A percentile compares a stretch with the other conserved stretches of the same genome.
Conservation (phyloP, 2,113 vertebrate species). For the Lagenorhynchus albirostris region DNA sequence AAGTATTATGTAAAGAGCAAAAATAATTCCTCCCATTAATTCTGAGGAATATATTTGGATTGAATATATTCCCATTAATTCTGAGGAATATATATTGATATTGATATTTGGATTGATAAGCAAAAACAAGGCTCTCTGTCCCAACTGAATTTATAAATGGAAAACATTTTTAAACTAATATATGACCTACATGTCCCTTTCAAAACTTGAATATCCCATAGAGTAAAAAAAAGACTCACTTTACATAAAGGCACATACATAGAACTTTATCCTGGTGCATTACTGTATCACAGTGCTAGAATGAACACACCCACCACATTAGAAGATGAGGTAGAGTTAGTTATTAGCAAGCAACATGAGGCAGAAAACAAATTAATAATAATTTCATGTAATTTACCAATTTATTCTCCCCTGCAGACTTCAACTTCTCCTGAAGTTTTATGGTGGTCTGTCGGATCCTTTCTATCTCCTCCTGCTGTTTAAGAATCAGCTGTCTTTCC, state of each 20-base stretch:
- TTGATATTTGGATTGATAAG: not conserved
- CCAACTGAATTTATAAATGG: constrained; percentile 5
- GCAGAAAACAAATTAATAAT: constrained; percentile 20
- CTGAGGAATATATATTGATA: not conserved
- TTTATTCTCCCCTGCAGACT: constrained; percentile 87
- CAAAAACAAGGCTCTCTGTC: constrained; percentile 11
- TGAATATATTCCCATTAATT: not conserved
- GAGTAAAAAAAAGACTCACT: not conserved
- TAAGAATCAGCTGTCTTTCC: constrained; percentile 95
- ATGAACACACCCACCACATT: not conserved
- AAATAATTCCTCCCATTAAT: not conserved
- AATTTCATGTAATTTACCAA: constrained; percentile 79
- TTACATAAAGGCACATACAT: not conserved
- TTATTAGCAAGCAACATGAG: not conserved
- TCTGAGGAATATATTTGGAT: constrained; percentile 12
- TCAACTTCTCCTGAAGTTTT: constrained; percentile 93
- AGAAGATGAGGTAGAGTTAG: not conserved
- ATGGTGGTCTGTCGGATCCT: constrained; percentile 93
- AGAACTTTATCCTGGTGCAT: not conserved
- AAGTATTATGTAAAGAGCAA: not conserved
- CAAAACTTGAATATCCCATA: constrained; percentile 24
- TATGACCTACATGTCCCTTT: not conserved
- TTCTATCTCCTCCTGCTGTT: constrained; percentile 97
- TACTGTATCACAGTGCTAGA: not conserved
- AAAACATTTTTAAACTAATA: constrained; percentile 35